Conservation (phyloP, 2,888 invertebrate genomes). For the Sialis lutaria region DNA sequence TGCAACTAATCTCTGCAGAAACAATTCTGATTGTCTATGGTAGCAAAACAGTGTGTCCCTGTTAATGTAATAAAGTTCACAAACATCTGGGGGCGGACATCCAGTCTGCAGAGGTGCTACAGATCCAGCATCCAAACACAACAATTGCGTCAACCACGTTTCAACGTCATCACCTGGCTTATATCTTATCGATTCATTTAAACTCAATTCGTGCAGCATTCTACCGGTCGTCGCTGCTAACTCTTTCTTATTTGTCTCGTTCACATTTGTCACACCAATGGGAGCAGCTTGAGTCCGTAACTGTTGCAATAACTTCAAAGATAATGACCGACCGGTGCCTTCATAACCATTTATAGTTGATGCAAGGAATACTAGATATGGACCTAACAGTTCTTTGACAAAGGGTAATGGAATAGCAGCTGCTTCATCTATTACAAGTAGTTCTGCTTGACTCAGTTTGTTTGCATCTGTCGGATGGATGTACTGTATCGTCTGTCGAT, state of each 20-base stretch:
- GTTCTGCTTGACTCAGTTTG: slow-evolving; percentile 79
- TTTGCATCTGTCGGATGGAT: slow-evolving; percentile 85
- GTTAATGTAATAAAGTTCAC: slow-evolving; percentile 76
- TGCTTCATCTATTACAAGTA: slow-evolving; percentile 95
- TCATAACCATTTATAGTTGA: slow-evolving; percentile 98
- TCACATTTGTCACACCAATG: slow-evolving; percentile 30
- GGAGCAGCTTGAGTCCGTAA: slow-evolving; percentile 44
- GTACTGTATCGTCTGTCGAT: slow-evolving; percentile 92
- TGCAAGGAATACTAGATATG: slow-evolving; percentile 85
- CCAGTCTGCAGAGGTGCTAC: slow-evolving; percentile 51
- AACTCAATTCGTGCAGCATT: slow-evolving; percentile 38
- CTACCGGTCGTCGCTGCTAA: slow-evolving; percentile 29
- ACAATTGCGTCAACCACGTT: slow-evolving; percentile 73
- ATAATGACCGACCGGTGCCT: slow-evolving; percentile 92
- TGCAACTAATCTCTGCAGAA: slow-evolving; percentile 80
- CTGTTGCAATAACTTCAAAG: slow-evolving; percentile 85
- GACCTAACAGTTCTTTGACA: slow-evolving; percentile 76
- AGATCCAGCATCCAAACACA: slow-evolving; percentile 77
- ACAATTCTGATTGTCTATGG: slow-evolving; percentile 82
- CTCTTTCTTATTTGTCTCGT: slow-evolving; percentile 24
- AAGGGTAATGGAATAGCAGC: slow-evolving; percentile 93
- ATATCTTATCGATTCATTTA: slow-evolving; percentile 93
- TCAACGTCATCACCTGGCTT: slow-evolving; percentile 74
- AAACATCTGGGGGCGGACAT: slow-evolving; percentile 75
- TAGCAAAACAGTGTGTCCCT: slow-evolving; percentile 93